Conservation (phyloP, 2,888 invertebrate species). For the Andrena chrysosceles region DNA sequence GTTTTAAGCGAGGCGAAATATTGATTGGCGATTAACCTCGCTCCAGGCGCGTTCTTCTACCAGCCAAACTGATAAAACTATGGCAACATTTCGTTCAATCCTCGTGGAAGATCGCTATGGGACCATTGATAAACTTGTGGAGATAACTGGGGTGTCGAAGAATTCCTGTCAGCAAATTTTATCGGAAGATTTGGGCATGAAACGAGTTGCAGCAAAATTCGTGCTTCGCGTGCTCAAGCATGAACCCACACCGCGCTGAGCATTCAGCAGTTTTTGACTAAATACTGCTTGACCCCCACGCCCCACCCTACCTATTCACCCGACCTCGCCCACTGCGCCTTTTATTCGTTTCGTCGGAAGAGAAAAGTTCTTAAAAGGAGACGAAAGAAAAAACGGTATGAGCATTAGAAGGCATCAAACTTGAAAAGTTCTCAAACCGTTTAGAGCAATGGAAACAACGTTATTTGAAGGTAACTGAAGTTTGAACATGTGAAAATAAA, state of each 20-base stretch:
- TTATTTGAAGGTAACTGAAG: neutral
- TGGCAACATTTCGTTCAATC: neutral
- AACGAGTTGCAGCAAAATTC: neutral
- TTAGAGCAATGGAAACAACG: neutral
- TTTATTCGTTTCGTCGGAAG: neutral
- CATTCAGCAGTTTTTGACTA: neutral
- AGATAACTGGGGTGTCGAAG: neutral
- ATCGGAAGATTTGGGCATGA: neutral
- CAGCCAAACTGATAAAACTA: too few relatives aligned
- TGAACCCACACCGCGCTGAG: neutral
- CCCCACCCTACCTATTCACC: neutral
- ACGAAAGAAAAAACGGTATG: too few relatives aligned
- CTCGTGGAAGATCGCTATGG: neutral
- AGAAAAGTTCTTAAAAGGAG: neutral
- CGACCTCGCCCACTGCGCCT: neutral
- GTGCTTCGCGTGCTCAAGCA: neutral
- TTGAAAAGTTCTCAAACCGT: neutral
- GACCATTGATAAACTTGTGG: neutral
- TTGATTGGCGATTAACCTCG: neutral
- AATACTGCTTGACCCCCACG: neutral
- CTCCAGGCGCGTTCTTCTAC: neutral
- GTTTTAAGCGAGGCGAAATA: neutral
- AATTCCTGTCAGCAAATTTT: neutral
- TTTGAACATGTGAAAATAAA: neutral
- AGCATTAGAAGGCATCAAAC: neutral